Evolutionary conservation across 2,113 vertebrate genomes (phyloP), one percentile per base, ranked within the genome.

Genomic region (Tachysurus fulvidraco): DNA sequence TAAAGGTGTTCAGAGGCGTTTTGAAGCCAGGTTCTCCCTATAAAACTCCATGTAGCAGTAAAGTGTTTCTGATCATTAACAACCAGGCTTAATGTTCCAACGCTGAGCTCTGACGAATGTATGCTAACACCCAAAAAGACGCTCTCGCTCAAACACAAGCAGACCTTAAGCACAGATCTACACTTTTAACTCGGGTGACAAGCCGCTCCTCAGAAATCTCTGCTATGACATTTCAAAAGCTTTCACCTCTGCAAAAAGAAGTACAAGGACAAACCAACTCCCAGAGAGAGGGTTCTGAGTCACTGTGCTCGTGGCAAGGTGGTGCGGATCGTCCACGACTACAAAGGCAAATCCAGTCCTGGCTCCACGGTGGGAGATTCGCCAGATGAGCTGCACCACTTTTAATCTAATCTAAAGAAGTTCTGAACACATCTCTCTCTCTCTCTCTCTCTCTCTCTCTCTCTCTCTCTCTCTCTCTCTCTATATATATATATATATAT

Each of bases 331-430:
- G 41, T 55, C 54, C 85, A 46, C 11, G 28, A 62, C 65, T 86
- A 86, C 78, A 86, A 86, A 86, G 79, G 1, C 25, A 74, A 82
- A 86, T 86, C 67, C 77, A 69, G 76, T 67, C 16, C 44, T 16
- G 52, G 52, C 10, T 10, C 28, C 52, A 9, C 41, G 69, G 55
- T 13, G 10, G 55, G 67, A 74, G 67, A 28, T 62, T 62, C 79
- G 4, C 54, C 16, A 52, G 65, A 82, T 6, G 16, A 82, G 55
- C 36, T 8, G 36, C 55, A 59, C 8, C 41, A 1, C 64, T 55
- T 81, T 73, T 73, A 86, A 71, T 81, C 77, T n/a, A 23, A 5
- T 10, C 36, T n/a, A 62, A 25, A 25, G 30, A 64, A 77, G 41
- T 21, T 85, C 17, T 64, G 9, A 25, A 54, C 13, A 62, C 57